Evolutionary conservation across 2,888 invertebrate species (phyloP).

Genomic region (Himalopsyche kuldschensis): DNA sequence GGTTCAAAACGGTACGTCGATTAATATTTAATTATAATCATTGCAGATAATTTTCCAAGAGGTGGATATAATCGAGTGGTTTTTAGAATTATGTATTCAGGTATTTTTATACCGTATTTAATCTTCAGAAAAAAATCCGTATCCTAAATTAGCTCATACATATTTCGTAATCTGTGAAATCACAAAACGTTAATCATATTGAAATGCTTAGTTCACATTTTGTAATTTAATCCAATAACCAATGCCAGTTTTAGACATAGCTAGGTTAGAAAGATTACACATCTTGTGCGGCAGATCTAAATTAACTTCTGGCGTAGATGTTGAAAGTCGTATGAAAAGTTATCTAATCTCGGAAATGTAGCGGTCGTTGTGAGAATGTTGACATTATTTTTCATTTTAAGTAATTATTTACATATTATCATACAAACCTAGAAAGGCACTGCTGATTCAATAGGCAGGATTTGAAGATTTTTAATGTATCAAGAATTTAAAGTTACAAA

Average conservation of each 20-base stretch:
- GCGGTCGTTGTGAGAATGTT: background rate
- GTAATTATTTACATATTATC: background rate
- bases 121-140: background rate
- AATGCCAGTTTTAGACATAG: background rate
- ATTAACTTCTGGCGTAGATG: background rate
- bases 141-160: no score
- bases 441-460: background rate
- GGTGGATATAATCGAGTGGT: background rate
- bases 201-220: background rate
- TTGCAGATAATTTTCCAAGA: background rate
- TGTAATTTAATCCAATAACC: conserved; percentile 1
- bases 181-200: background rate
- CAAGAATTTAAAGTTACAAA: no score
- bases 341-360: background rate
- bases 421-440: background rate
- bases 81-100: background rate
- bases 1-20: background rate
- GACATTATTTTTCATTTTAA: background rate
- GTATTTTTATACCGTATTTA: background rate
- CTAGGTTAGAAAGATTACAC: background rate
- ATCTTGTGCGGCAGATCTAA: background rate
- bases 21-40: background rate
- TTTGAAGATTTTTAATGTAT: background rate
- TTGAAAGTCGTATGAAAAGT: background rate
- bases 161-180: no score